phyloP scores from a whole-genome alignment of 2,888 invertebrate genomes.

The Andrena fulva region DNA sequence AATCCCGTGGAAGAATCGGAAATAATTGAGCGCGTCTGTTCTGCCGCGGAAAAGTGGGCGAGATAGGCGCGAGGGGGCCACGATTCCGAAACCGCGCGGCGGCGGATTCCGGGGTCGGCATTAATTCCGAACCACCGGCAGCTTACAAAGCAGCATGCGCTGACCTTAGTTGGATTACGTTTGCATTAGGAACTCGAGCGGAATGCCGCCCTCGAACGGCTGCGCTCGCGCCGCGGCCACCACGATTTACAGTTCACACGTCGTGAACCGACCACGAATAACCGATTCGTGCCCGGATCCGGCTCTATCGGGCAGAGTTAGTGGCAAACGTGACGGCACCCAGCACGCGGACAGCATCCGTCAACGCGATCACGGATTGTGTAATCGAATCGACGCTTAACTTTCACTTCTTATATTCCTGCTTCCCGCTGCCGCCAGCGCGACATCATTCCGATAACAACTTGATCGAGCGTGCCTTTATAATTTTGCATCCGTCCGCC shows the following conservation, averaged over 20 bases:
- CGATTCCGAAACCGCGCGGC: slow-evolving; percentile 2
- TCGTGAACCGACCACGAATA: slow-evolving; percentile 61
- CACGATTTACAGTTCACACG: slow-evolving; percentile 76
- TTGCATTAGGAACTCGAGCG: slow-evolving; percentile 79
- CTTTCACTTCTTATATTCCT: not conserved
- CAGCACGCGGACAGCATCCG: not conserved
- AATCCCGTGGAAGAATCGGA: not conserved
- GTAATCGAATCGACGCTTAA: not conserved
- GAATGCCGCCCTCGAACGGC: slow-evolving; percentile 68
- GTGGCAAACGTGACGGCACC: slow-evolving; percentile 19
- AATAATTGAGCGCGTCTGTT: not conserved
- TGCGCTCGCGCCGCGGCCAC: slow-evolving; percentile 34
- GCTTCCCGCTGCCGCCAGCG: not conserved
- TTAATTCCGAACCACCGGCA: slow-evolving; percentile 76
- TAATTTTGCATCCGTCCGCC: slow-evolving; percentile 27
- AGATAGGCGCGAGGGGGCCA: not conserved
- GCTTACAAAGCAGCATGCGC: slow-evolving; percentile 77
- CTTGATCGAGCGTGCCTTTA: slow-evolving; percentile 24
- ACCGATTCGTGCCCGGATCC: slow-evolving; percentile 54
- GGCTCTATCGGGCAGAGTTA: slow-evolving; percentile 14
- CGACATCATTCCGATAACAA: too few relatives aligned
- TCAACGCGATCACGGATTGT: not conserved
- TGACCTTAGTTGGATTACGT: slow-evolving; percentile 79
- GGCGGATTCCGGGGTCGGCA: slow-evolving; percentile 72
- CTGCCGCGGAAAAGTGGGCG: not conserved